A percentile compares a stretch with the other conserved stretches of the same genome.
Conservation (phyloP, 2,888 invertebrate genomes). For the Caenorhabditis japonica region DNA sequence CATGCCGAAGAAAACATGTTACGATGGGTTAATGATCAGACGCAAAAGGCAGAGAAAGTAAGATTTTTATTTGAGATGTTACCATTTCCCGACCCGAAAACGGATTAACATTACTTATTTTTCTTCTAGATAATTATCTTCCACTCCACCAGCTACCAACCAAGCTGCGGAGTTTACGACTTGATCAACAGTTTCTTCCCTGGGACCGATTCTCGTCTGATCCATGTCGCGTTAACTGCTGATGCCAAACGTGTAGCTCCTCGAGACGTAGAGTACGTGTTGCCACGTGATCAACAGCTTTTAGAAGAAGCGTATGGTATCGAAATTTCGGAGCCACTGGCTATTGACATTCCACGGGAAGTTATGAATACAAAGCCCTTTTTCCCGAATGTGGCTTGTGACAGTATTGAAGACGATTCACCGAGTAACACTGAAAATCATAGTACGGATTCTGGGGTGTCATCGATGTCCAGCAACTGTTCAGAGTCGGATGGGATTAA, state of each 20-base stretch:
- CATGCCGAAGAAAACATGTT: constrained; percentile 43
- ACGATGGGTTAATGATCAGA: constrained; percentile 41
- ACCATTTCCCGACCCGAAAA: too few relatives aligned
- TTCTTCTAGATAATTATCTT: constrained; percentile 35
- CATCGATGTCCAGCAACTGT: constrained; percentile 43
- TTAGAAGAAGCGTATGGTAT: constrained; percentile 37
- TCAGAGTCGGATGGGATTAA: constrained; percentile 3
- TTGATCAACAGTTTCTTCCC: constrained; percentile 30
- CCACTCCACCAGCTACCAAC: constrained; percentile 6
- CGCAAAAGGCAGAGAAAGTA: constrained; percentile 32
- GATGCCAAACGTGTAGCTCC: neutral
- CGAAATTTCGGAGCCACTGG: constrained; percentile 14
- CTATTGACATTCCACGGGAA: constrained; percentile 10
- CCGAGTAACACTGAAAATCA: constrained; percentile 13
- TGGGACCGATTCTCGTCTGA: constrained; percentile 10
- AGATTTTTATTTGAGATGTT: too few relatives aligned
- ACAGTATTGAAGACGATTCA: constrained; percentile 8
- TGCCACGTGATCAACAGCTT: constrained; percentile 38
- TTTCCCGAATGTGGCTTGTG: constrained; percentile 9
- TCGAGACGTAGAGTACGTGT: constrained; percentile 22
- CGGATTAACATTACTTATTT: too few relatives aligned
- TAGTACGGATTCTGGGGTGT: constrained; percentile 49
- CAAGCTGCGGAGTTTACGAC: constrained; percentile 19
- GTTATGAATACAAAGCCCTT: neutral
- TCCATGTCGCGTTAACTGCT: constrained; percentile 13